Evolutionary conservation across 2,888 invertebrate species (phyloP).

Genomic region (Tuberolachnus salignus): DNA sequence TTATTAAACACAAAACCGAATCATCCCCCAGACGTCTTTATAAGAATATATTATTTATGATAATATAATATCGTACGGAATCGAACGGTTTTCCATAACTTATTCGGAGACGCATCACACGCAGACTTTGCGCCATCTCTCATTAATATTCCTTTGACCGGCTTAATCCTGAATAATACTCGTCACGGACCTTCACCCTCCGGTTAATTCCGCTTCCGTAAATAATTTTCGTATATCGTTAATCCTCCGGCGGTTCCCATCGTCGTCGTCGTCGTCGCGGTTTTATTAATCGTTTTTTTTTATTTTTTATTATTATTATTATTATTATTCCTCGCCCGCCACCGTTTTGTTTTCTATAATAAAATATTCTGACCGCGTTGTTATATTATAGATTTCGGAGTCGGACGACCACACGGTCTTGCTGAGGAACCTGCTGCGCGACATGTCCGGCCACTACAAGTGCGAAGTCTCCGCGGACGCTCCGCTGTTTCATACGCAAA

Average conservation of each 20-base stretch:
- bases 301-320: neutral
- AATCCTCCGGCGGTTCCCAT: neutral
- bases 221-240: neutral
- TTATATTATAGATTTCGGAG: slow-evolving; percentile 62
- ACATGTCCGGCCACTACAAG: slow-evolving; percentile 73
- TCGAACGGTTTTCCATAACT: too few relatives aligned
- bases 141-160: slow-evolving; percentile 30
- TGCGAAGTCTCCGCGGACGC: slow-evolving; percentile 78
- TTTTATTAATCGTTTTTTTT: neutral
- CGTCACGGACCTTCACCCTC: neutral
- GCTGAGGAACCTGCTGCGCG: slow-evolving; percentile 71
- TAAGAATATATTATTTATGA: too few relatives aligned
- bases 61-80: too few relatives aligned
- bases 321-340: too few relatives aligned
- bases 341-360: too few relatives aligned
- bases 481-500: slow-evolving; percentile 73
- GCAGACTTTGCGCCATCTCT: too few relatives aligned
- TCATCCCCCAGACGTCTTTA: too few relatives aligned
- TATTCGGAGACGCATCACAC: too few relatives aligned
- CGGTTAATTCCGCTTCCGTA: neutral
- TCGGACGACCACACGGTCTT: slow-evolving; percentile 74
- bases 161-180: neutral
- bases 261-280: too few relatives aligned
- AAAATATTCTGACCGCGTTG: too few relatives aligned
- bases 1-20: too few relatives aligned